These are phyloP conservation scores for Sialis fuliginosa DNA, from an alignment of 2,888 invertebrate genomes.

Conservation along the genomic window DNA sequence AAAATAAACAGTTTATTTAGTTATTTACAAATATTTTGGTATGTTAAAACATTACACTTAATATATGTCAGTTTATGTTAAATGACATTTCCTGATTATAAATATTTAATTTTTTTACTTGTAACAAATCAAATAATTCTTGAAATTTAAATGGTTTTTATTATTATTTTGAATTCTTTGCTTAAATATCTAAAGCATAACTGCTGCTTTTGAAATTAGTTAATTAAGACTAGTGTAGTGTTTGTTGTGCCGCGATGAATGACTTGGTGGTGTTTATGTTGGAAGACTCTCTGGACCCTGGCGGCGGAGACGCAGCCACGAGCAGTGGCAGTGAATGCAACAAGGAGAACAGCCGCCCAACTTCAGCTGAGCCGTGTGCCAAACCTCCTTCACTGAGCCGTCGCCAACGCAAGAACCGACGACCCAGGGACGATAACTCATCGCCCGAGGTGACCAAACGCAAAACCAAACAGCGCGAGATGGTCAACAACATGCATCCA, in stretches of 20 bases:
- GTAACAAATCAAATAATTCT: too few relatives aligned
- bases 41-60: too few relatives aligned
- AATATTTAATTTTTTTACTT: too few relatives aligned
- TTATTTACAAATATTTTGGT: too few relatives aligned
- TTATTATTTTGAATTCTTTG: too few relatives aligned
- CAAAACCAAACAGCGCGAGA: conserved; percentile 9
- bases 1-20: too few relatives aligned
- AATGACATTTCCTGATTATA: too few relatives aligned
- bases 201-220: neutral
- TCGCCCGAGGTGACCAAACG: conserved; percentile 16
- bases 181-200: too few relatives aligned
- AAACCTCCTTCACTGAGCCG: conserved; percentile 30
- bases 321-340: conserved; percentile 19
- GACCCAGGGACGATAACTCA: conserved; percentile 13
- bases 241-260: neutral
- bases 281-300: conserved; percentile 11
- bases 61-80: too few relatives aligned
- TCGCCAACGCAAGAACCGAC: conserved; percentile 32
- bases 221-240: neutral
- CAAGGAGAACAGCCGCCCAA: conserved; percentile 19
- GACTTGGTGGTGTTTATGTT: conserved; percentile 9
- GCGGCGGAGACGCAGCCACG: conserved; percentile 12
- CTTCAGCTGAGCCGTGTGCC: conserved; percentile 30
- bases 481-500: conserved; percentile 10
- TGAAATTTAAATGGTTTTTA: too few relatives aligned